phyloP scores from a whole-genome alignment of 2,888 invertebrate species.

The Drosophila conformis region DNA sequence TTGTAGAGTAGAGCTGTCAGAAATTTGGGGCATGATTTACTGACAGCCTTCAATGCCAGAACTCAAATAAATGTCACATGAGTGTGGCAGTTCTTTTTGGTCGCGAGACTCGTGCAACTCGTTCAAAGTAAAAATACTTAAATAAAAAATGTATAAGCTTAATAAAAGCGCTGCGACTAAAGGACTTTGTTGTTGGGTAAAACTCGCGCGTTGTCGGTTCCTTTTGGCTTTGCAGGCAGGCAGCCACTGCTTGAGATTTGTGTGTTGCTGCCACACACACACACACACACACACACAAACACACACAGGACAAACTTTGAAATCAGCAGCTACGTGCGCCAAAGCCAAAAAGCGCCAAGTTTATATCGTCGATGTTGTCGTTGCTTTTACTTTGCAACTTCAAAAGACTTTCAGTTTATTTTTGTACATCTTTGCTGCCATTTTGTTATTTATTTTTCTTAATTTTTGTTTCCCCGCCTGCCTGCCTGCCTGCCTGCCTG shows the following conservation, averaged over 20 bases:
- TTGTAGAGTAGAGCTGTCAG: conserved; percentile 21
- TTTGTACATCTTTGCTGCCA: conserved; percentile 49
- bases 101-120: conserved; percentile 47
- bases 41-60: conserved; percentile 29
- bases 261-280: conserved; percentile 20
- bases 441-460: conserved; percentile 40
- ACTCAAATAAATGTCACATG: conserved; percentile 75
- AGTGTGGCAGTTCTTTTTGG: conserved; percentile 45
- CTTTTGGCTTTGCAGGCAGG: conserved; percentile 48
- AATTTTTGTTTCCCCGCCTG: conserved; percentile 7
- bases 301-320: conserved; percentile 61
- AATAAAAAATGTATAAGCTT: conserved; percentile 80
- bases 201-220: conserved; percentile 56
- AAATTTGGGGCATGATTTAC: conserved; percentile 50
- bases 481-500: conserved; percentile 11
- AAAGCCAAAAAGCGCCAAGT: conserved; percentile 77
- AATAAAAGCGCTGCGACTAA: conserved; percentile 71
- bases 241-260: conserved; percentile 28
- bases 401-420: conserved; percentile 80
- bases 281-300: conserved; percentile 7
- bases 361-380: conserved; percentile 69
- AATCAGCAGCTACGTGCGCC: conserved; percentile 80
- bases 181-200: conserved; percentile 21
- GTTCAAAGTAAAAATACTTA: conserved; percentile 74
- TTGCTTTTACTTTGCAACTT: conserved; percentile 76